phyloP scores from a whole-genome alignment of 2,113 vertebrate genomes.

The Etia nguti region DNA sequence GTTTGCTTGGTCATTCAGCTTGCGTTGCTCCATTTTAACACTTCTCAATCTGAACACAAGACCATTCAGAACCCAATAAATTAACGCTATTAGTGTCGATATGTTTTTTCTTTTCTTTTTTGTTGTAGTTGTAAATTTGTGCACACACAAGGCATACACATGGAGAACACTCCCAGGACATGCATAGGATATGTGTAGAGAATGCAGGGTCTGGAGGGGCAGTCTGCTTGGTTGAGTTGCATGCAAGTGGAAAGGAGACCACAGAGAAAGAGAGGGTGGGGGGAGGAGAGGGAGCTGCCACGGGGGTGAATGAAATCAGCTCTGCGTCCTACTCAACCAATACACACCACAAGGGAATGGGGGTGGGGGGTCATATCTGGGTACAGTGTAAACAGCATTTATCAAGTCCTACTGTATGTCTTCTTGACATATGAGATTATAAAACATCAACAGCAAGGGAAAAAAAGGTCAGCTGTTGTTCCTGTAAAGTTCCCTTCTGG shows the following conservation, averaged over 20 bases:
- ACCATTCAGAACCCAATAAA: constrained; percentile 77
- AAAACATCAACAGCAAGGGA: not conserved
- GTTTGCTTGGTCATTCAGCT: constrained; percentile 99
- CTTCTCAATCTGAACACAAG: constrained; percentile 97
- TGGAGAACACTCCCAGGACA: constrained; percentile 74
- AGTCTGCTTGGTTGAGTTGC: constrained; percentile 63
- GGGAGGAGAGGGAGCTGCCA: not conserved
- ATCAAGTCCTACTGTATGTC: not conserved
- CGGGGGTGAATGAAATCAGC: constrained; percentile 7
- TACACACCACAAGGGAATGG: not conserved
- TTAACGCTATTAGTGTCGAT: constrained; percentile 52
- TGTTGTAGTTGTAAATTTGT: constrained; percentile 15
- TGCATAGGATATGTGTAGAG: constrained; percentile 72
- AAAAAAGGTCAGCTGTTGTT: not conserved
- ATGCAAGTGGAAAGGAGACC: constrained; percentile 69
- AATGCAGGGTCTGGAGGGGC: constrained; percentile 65
- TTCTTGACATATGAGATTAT: not conserved
- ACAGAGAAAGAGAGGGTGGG: not conserved
- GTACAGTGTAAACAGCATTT: not conserved
- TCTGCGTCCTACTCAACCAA: constrained; percentile 6
- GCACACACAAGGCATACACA: constrained; percentile 86
- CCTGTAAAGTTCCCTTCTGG: not conserved
- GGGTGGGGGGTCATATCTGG: not conserved
- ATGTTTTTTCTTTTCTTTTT: not conserved
- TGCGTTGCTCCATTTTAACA: constrained; percentile 99